Evolutionary conservation across 2,888 invertebrate species (phyloP), one percentile per base, ranked within the genome.

Genomic region (Hylaea fasciaria): DNA sequence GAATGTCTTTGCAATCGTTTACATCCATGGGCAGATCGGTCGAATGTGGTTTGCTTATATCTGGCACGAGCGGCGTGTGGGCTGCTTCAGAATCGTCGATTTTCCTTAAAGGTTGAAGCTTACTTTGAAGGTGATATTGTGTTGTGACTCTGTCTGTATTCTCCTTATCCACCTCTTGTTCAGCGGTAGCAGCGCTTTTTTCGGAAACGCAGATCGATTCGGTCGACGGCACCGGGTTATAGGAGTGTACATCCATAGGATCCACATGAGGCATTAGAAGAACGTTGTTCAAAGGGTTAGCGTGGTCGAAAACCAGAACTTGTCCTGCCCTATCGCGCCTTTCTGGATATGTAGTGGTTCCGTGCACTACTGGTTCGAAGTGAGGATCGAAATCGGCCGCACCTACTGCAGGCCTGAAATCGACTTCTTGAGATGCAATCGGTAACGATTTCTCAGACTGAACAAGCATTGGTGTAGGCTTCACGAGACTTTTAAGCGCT

Each of bases 281-380:
- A 1, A 92, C 68, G 62, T 91, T 91, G 57, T 91, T 91, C 11
- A 91, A 69, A 0, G 92, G 91, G 64, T 91, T 91, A 0, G 57
- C 16, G 4, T 78, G 83, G 52, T 91, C 91, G 44, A 91, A 91
- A 4, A 85, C 66, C 41, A 91, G 60, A 0, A 86, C 76, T 10
- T 61, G 59, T 0, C 57, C 66, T 0, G 66, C 46, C 12, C 54
- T 14, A 14, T 32, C 8, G 44, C 5, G 45, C 37, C 28, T 49
- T 41, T 47, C 29, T 28, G 2, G 37, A n/a, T 13, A 37, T 11
- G 22, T 53, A 0, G 32, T 14, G 12, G 5, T 14, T 28, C n/a
- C 40, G 13, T 40, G 40, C 44, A 32, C 37, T 8, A 37, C 46
- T 11, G 41, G 14, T 32, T 32, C 10, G 32, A 32, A 7, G 9